phyloP scores from a whole-genome alignment of 2,113 vertebrate genomes.

The Aptenodytes forsteri region DNA sequence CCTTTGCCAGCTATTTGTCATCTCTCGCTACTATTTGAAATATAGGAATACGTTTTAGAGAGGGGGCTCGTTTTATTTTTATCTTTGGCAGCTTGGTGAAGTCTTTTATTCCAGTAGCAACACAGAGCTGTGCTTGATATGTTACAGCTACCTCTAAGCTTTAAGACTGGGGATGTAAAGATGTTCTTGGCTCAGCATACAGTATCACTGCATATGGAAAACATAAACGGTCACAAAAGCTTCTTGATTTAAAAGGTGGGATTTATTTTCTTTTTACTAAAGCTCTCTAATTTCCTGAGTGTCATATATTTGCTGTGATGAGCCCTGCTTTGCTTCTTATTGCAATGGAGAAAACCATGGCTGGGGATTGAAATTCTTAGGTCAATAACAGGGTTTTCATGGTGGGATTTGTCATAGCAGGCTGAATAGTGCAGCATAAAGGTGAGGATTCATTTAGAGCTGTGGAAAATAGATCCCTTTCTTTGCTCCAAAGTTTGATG shows the following conservation, averaged over 20 bases:
- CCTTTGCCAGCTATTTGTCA: not conserved
- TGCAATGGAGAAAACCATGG: not conserved
- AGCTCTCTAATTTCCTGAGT: conserved; percentile 1
- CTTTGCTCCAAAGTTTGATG: not conserved
- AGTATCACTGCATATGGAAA: not conserved
- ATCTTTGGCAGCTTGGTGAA: not conserved
- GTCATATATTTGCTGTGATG: not conserved
- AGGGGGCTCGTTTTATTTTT: not conserved
- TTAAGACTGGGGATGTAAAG: not conserved
- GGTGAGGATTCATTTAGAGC: not conserved
- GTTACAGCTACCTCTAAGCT: conserved; percentile 19
- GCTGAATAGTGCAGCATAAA: not conserved
- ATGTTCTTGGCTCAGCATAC: not conserved
- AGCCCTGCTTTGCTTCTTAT: not conserved
- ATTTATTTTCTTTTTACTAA: conserved; percentile 25
- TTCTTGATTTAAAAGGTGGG: conserved; percentile 38
- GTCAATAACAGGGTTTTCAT: not conserved
- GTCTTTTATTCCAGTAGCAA: conserved; percentile 28
- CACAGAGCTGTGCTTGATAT: not conserved
- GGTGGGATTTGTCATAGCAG: not conserved
- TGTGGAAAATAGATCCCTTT: not conserved
- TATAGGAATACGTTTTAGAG: not conserved
- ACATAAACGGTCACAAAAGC: not conserved
- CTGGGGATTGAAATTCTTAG: not conserved
- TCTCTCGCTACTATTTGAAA: not conserved